Evolutionary conservation across 2,113 vertebrate genomes (phyloP).

Genomic region (Morone chrysops): DNA sequence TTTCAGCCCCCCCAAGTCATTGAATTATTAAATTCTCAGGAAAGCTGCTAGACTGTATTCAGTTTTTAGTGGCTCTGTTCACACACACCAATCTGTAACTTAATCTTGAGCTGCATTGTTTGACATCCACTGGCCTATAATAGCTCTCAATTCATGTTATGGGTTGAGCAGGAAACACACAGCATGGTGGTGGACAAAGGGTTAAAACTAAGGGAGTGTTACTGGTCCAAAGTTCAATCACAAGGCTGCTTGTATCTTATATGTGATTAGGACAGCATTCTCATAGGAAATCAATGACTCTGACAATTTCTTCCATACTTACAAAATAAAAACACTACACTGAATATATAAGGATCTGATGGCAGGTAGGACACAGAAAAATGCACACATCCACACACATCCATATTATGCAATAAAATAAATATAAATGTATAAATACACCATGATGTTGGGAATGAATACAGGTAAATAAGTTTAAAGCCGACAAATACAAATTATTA

Average conservation of each 20-base stretch:
- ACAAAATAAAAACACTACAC: too few species aligned
- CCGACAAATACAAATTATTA: neutral
- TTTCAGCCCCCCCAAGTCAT: constrained; percentile 8
- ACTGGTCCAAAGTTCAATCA: constrained; percentile 47
- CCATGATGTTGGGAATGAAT: too few species aligned
- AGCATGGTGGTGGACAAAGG: neutral
- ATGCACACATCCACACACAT: neutral
- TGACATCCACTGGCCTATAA: too few species aligned
- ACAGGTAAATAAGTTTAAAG: neutral
- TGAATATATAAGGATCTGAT: neutral
- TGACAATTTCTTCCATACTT: too few species aligned
- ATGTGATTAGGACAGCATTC: neutral
- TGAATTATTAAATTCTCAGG: constrained; percentile 45
- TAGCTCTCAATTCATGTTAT: neutral
- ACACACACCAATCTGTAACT: neutral
- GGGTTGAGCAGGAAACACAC: neutral
- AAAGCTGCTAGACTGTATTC: constrained; percentile 2
- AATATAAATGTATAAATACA: too few species aligned
- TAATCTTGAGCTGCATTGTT: neutral
- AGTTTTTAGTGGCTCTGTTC: neutral
- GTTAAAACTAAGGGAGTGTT: constrained; percentile 8
- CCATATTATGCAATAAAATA: too few species aligned
- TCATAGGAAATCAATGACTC: too few species aligned
- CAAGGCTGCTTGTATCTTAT: neutral
- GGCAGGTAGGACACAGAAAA: neutral